A percentile compares a stretch with the other conserved stretches of the same genome.
Conservation (phyloP, 2,113 vertebrate species). For the Alligator sinensis region DNA sequence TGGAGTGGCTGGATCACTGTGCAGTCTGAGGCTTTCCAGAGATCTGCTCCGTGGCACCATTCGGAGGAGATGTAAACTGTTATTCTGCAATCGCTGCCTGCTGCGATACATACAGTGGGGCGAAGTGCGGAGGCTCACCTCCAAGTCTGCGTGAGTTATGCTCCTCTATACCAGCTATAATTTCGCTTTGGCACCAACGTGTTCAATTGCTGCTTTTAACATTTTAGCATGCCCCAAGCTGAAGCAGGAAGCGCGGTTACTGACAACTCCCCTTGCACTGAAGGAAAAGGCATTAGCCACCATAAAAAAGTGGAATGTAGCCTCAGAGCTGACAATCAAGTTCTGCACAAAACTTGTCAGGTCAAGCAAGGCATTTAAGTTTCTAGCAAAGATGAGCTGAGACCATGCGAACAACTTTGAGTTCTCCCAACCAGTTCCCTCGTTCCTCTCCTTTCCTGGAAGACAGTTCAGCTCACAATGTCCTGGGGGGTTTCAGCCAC, state of each 20-base stretch:
- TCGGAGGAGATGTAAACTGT: conserved; percentile 20
- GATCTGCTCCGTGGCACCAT: conserved; percentile 64
- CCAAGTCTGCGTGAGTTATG: not conserved
- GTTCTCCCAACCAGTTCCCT: not conserved
- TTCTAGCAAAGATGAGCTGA: not conserved
- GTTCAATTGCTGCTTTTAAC: not conserved
- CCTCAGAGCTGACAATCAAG: not conserved
- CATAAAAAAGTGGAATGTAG: not conserved
- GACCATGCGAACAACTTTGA: accelerated
- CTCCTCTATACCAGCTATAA: not conserved
- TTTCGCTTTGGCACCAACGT: not conserved
- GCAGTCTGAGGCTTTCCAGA: conserved; percentile 72
- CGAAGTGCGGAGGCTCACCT: conserved; percentile 15
- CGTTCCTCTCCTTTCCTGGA: not conserved
- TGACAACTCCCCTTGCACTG: not conserved
- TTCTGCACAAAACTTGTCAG: not conserved
- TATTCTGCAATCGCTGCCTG: conserved; percentile 22
- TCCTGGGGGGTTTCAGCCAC: not conserved
- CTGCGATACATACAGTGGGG: conserved; percentile 45
- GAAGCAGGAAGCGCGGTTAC: not conserved
- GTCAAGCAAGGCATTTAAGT: not conserved
- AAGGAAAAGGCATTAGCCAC: not conserved
- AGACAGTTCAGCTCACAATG: not conserved
- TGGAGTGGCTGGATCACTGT: conserved; percentile 61
- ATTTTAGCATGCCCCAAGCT: not conserved